These are phyloP conservation scores for Mactra quadrangularis DNA, from an alignment of 1,140 invertebrate genomes.

Conservation along the genomic window DNA sequence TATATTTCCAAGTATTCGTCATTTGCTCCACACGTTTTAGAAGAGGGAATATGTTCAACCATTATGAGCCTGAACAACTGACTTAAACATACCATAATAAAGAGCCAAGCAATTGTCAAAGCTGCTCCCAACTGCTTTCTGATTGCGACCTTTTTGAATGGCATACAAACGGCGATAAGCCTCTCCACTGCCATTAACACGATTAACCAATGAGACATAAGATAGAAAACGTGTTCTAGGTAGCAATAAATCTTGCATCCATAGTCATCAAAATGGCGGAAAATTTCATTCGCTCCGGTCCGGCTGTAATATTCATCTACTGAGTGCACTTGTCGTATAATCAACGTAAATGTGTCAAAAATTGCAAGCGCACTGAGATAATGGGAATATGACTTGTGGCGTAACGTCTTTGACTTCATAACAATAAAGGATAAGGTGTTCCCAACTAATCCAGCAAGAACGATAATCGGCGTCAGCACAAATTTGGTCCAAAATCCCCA, in stretches of 20 bases:
- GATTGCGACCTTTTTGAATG: conserved; percentile 70
- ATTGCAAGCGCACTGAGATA: conserved; percentile 73
- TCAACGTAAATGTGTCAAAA: conserved; percentile 70
- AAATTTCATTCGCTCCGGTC: conserved; percentile 44
- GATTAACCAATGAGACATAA: conserved; percentile 79
- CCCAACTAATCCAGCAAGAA: conserved; percentile 70
- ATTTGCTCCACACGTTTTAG: not conserved
- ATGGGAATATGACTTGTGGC: conserved; percentile 73
- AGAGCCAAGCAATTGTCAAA: conserved; percentile 67
- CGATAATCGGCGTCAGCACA: conserved; percentile 66
- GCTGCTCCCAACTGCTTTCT: conserved; percentile 69
- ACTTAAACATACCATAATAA: conserved; percentile 56
- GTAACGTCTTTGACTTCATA: conserved; percentile 69
- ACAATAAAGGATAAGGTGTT: conserved; percentile 74
- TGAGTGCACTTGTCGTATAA: conserved; percentile 52
- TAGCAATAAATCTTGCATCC: conserved; percentile 74
- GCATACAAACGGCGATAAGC: conserved; percentile 73
- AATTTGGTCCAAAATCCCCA: conserved; percentile 72
- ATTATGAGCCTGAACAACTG: conserved; percentile 48
- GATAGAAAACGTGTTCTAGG: conserved; percentile 68
- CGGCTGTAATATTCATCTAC: conserved; percentile 62
- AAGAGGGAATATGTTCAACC: conserved; percentile 20
- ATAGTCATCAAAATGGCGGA: conserved; percentile 53
- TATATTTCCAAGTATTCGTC: conserved; percentile 12
- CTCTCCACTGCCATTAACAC: conserved; percentile 76